phyloP scores from a whole-genome alignment of 2,888 invertebrate species.

The Coelopa pilipes region DNA sequence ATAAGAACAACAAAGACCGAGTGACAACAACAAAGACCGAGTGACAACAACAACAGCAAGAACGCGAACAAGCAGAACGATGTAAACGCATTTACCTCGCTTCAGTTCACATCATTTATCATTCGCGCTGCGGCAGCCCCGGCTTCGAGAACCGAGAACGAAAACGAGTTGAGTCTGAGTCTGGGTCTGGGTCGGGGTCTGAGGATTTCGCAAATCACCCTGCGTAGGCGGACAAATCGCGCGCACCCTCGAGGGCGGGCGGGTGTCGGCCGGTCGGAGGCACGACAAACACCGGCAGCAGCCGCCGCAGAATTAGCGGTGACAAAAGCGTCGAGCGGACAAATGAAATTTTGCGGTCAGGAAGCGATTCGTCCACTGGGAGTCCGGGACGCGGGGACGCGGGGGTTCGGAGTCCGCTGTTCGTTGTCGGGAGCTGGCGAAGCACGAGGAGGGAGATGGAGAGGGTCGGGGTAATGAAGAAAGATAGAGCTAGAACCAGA shows the following conservation, averaged over 20 bases:
- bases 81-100: conserved; percentile 53
- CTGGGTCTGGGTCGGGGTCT: background rate
- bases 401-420: too few species aligned
- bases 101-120: conserved; percentile 50
- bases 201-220: conserved; percentile 54
- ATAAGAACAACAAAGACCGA: too few species aligned
- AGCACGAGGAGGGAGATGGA: too few species aligned
- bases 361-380: too few species aligned
- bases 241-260: background rate
- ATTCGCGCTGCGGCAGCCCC: background rate
- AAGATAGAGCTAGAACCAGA: too few species aligned
- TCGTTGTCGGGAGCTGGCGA: too few species aligned
- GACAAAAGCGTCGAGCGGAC: background rate
- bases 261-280: background rate
- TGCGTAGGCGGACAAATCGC: conserved; percentile 41
- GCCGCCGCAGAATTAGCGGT: too few species aligned
- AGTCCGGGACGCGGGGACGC: too few species aligned
- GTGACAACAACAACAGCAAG: conserved; percentile 9
- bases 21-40: background rate
- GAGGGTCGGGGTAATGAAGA: too few species aligned
- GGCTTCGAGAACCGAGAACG: too few species aligned
- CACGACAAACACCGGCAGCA: background rate
- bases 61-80: background rate
- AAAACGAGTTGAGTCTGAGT: too few species aligned
- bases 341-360: conserved; percentile 8